phyloP scores from a whole-genome alignment of 2,888 invertebrate genomes.

The Margaritifera margaritifera region DNA sequence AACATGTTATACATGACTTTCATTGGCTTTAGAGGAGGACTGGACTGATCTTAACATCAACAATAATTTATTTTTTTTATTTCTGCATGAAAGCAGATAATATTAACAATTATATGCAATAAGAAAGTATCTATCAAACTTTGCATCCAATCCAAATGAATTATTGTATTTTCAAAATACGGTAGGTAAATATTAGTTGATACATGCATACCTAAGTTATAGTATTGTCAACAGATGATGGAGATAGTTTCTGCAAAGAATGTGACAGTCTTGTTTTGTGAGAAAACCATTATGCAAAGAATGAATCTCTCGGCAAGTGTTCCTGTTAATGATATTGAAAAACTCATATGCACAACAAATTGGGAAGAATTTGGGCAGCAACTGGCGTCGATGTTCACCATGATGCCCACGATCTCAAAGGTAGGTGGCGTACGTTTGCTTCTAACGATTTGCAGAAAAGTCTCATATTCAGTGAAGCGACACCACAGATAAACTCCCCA shows the following conservation, averaged over 20 bases:
- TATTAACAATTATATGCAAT: no score
- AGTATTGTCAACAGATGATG: background rate
- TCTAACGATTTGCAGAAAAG: no score
- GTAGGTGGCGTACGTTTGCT: conserved; percentile 18
- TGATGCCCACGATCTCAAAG: conserved; percentile 18
- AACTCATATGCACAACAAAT: conserved; percentile 45
- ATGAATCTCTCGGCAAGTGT: conserved; percentile 41
- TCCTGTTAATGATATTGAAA: conserved; percentile 38
- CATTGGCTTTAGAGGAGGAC: no score
- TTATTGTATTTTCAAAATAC: background rate
- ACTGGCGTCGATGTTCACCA: conserved; percentile 19
- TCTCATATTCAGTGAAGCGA: no score
- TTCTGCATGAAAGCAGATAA: no score
- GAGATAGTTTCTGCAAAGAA: conserved; percentile 5
- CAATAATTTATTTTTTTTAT: no score
- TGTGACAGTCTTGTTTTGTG: conserved; percentile 33
- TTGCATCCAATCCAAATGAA: no score
- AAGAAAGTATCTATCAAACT: no score
- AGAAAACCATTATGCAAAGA: conserved; percentile 26
- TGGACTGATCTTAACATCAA: no score
- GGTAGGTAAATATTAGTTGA: background rate
- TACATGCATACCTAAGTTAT: background rate
- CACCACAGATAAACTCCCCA: no score
- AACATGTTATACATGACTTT: no score
- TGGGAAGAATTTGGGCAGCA: conserved; percentile 31